A percentile compares a stretch with the other conserved stretches of the same genome.
These are phyloP conservation scores for Drosophila birchii DNA, from an alignment of 2,888 invertebrate genomes.

Conservation along the genomic window DNA sequence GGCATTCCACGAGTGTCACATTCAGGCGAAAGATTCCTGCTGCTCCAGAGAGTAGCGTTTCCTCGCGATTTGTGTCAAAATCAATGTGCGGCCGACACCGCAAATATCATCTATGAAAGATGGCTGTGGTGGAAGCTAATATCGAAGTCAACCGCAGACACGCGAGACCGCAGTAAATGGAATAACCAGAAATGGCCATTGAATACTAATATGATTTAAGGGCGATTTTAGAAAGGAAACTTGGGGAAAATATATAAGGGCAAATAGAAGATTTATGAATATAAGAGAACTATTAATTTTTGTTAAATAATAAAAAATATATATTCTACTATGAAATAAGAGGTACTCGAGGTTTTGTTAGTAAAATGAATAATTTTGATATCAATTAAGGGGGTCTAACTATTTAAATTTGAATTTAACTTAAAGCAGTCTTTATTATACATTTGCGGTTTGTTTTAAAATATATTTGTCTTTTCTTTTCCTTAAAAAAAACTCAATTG, in stretches of 20 bases:
- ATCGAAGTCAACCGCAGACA: constrained; percentile 25
- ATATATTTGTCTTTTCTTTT: not conserved
- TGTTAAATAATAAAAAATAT: not conserved
- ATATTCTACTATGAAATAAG: not conserved
- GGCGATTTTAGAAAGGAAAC: too few species aligned
- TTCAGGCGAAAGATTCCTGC: constrained; percentile 1
- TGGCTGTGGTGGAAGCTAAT: constrained; percentile 55
- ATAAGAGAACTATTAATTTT: not conserved
- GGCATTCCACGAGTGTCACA: constrained; percentile 5
- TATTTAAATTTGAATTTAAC: too few species aligned
- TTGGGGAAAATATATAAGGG: too few species aligned
- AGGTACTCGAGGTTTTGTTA: not conserved
- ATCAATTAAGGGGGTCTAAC: not conserved
- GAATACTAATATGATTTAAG: not conserved
- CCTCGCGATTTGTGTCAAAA: constrained; percentile 44
- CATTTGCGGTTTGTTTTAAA: not conserved
- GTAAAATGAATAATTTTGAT: not conserved
- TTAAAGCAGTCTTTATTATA: constrained; percentile 11
- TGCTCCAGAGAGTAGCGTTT: not conserved
- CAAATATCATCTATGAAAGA: constrained; percentile 53
- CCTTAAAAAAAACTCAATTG: too few species aligned
- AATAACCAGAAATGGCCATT: constrained; percentile 18
- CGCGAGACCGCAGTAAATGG: constrained; percentile 40
- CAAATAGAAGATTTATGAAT: not conserved
- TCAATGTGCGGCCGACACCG: constrained; percentile 50